Percentiles rank a stretch among this genome's conserved stretches.
These are phyloP conservation scores for Tribolium castaneum DNA, from an alignment of 1,140 invertebrate species.

Conservation along the genomic window DNA sequence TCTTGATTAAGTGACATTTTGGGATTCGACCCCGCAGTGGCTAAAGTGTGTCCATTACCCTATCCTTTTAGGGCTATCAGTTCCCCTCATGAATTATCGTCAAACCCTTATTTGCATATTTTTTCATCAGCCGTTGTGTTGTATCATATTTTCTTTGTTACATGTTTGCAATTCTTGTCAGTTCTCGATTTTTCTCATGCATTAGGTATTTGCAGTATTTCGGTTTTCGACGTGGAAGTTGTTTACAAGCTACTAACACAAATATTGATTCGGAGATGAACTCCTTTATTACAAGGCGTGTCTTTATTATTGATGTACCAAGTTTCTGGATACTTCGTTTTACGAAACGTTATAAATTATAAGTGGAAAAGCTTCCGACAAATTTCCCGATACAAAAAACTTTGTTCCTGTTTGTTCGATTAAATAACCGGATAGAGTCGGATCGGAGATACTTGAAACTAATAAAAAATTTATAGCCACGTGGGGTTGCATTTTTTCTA, in stretches of 20 bases:
- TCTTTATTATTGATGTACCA: slow-evolving; percentile 30
- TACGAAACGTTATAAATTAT: slow-evolving; percentile 21
- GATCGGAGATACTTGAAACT: not conserved
- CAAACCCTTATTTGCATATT: slow-evolving; percentile 18
- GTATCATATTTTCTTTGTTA: not conserved
- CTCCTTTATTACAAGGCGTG: slow-evolving; percentile 30
- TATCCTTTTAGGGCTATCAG: not conserved
- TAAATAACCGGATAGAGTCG: too few relatives aligned
- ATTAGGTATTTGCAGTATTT: slow-evolving; percentile 3
- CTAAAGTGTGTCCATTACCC: slow-evolving; percentile 4
- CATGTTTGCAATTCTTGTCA: not conserved
- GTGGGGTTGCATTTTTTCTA: not conserved
- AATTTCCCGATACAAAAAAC: not conserved
- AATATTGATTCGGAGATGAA: slow-evolving; percentile 31
- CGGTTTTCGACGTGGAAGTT: slow-evolving; percentile 4
- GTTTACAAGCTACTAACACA: slow-evolving; percentile 26
- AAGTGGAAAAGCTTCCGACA: not conserved
- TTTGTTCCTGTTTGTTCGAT: too few relatives aligned
- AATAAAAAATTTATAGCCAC: not conserved
- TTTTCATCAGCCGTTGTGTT: slow-evolving; percentile 10
- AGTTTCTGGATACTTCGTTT: not conserved
- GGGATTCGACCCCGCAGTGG: not conserved
- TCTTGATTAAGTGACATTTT: not conserved
- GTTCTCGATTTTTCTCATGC: not conserved
- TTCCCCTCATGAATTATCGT: slow-evolving; percentile 7